Conservation (phyloP, 2,113 vertebrate species). For the Ginglymostoma cirratum region DNA sequence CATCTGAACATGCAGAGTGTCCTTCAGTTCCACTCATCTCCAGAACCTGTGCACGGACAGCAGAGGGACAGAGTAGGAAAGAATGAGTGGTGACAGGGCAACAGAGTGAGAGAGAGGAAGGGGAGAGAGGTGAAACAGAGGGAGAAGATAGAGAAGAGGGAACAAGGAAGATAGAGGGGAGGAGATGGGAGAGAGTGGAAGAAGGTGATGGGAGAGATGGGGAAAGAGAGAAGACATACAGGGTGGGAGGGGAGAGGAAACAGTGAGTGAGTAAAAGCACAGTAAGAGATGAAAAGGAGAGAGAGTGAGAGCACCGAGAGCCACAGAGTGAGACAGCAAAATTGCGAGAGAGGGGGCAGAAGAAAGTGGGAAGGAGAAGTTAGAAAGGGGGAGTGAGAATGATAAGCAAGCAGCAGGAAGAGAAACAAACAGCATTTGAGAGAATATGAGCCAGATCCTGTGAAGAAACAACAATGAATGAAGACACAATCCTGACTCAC, state of each 20-base stretch:
- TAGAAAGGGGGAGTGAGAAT: neutral
- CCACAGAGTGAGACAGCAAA: neutral
- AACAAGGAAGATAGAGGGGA: neutral
- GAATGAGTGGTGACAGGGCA: neutral
- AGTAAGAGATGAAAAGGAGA: neutral
- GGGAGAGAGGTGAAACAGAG: neutral
- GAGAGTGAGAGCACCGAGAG: neutral
- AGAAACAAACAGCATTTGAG: neutral
- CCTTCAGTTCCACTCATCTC: conserved; percentile 58
- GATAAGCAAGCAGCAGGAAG: neutral
- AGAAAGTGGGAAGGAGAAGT: neutral
- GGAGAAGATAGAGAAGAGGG: neutral
- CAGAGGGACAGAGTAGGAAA: neutral
- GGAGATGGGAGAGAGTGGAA: no score
- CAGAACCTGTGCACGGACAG: no score
- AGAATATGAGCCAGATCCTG: neutral
- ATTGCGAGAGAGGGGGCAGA: neutral
- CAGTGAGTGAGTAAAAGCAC: neutral
- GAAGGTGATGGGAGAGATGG: no score
- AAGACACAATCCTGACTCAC: neutral
- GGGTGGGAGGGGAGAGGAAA: neutral
- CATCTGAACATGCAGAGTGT: neutral
- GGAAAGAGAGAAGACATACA: neutral
- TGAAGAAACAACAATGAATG: neutral
- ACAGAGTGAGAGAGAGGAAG: neutral